phyloP scores from a whole-genome alignment of 2,113 vertebrate genomes.

The Albula goreensis region DNA sequence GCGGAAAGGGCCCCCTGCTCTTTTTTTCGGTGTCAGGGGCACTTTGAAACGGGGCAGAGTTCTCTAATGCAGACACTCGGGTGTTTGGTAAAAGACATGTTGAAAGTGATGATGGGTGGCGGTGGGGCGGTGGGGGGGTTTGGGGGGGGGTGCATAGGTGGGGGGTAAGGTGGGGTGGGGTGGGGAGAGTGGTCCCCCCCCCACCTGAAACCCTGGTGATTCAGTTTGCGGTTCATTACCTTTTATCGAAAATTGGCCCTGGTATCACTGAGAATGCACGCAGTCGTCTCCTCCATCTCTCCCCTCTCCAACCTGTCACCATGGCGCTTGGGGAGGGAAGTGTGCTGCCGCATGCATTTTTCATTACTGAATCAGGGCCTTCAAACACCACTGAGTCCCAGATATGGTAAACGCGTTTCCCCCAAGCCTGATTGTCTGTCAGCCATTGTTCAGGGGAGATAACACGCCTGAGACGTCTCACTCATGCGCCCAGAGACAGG shows the following conservation, averaged over 20 bases:
- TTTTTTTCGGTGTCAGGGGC: not conserved
- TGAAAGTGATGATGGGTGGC: not conserved
- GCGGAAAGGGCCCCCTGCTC: not conserved
- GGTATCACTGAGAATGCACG: not conserved
- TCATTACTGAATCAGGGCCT: constrained; percentile 8
- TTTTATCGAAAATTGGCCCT: not conserved
- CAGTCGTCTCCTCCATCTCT: not conserved
- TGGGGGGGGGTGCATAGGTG: too few relatives aligned
- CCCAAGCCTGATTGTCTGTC: constrained; percentile 38
- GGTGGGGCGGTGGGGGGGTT: not conserved
- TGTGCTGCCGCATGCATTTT: not conserved
- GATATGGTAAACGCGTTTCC: constrained; percentile 6
- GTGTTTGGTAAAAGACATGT: not conserved
- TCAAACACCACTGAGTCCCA: not conserved
- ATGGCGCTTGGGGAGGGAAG: not conserved
- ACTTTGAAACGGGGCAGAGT: not conserved
- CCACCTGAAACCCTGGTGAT: not conserved
- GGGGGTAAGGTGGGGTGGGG: not conserved
- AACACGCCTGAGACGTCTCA: constrained; percentile 39
- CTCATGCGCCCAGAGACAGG: constrained; percentile 24
- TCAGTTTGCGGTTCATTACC: constrained; percentile 1
- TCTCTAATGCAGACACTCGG: not conserved
- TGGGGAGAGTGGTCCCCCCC: not conserved
- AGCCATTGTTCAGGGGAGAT: constrained; percentile 36
- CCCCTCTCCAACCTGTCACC: not conserved